Conservation (phyloP, 2,888 invertebrate genomes). For the Miltochrista miniata region DNA sequence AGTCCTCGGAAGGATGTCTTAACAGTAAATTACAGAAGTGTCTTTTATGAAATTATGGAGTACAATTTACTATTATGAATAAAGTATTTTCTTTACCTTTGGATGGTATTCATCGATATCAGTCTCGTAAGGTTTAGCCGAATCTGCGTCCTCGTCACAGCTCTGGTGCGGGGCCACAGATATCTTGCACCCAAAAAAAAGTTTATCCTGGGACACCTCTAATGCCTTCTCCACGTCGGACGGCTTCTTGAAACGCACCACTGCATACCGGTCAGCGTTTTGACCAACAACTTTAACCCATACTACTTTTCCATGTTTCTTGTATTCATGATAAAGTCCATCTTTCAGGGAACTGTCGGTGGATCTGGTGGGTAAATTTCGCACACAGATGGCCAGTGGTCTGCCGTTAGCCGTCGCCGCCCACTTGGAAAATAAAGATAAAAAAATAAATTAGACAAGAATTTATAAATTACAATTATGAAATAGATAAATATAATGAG, state of each 20-base stretch:
- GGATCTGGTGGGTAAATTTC: conserved; percentile 94
- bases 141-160: conserved; percentile 93
- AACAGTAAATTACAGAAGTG: not conserved
- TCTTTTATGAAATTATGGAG: too few species aligned
- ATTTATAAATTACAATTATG: too few species aligned
- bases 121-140: conserved; percentile 95
- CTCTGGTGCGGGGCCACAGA: conserved; percentile 97
- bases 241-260: conserved; percentile 96
- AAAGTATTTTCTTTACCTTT: conserved; percentile 77
- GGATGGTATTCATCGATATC: conserved; percentile 98
- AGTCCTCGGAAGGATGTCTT: too few species aligned
- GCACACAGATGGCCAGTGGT: conserved; percentile 95
- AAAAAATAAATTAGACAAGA: too few species aligned
- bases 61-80: not conserved
- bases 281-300: conserved; percentile 97
- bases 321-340: conserved; percentile 99
- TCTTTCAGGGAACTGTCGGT: conserved; percentile 98
- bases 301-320: conserved; percentile 98
- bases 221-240: conserved; percentile 98
- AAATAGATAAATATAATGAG: too few species aligned
- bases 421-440: conserved; percentile 63
- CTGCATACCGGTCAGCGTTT: conserved; percentile 95
- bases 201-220: conserved; percentile 97
- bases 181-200: conserved; percentile 98
- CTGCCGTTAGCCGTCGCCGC: conserved; percentile 87